These are phyloP conservation scores for Aepyceros melampus DNA, from an alignment of 2,113 vertebrate species.

Conservation along the genomic window DNA sequence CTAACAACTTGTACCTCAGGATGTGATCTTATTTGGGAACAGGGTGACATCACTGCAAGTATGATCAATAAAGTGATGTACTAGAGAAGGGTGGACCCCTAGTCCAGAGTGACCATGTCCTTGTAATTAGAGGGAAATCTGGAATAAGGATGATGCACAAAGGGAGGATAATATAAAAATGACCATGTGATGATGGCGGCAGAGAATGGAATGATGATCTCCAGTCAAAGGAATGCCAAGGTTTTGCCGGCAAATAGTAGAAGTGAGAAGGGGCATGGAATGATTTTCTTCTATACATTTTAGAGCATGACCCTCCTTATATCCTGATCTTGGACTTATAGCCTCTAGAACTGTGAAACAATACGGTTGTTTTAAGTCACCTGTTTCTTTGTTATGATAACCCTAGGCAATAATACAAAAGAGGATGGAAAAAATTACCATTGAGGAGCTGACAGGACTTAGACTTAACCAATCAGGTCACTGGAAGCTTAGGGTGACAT, in stretches of 20 bases:
- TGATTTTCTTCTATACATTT: not conserved
- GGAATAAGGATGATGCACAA: not conserved
- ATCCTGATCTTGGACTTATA: not conserved
- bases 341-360: not conserved
- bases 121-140: not conserved
- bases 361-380: not conserved
- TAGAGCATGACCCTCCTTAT: not conserved
- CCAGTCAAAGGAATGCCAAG: not conserved
- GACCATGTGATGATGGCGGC: not conserved
- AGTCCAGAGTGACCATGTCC: not conserved
- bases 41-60: not conserved
- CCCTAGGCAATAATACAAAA: not conserved
- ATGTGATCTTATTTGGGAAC: not conserved
- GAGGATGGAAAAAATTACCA: not conserved
- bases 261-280: not conserved
- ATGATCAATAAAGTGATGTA: not conserved
- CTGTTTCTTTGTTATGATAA: not conserved
- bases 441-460: not conserved
- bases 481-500: not conserved
- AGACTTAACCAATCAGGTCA: not conserved
- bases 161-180: not conserved
- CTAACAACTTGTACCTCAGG: not conserved
- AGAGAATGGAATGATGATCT: not conserved
- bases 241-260: not conserved
- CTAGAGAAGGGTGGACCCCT: not conserved